A percentile compares a stretch with the other conserved stretches of the same genome.
Evolutionary conservation across 2,888 invertebrate genomes (phyloP).

Genomic region (Lithophane leautieri): DNA sequence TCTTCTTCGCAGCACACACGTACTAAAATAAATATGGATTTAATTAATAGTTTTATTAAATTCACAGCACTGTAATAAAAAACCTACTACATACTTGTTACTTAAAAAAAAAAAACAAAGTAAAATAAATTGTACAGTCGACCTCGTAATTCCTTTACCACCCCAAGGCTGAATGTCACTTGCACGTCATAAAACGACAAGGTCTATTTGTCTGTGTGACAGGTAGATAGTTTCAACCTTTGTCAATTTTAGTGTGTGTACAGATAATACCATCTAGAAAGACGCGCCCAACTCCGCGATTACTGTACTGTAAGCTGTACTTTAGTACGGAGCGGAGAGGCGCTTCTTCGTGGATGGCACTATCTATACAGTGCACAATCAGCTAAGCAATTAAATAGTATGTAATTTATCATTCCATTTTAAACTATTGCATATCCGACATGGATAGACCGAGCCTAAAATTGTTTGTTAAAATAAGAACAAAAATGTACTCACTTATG

Average conservation of each 20-base stretch:
- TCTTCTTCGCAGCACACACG: slow-evolving; percentile 86
- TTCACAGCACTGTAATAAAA: background rate
- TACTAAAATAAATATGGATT: slow-evolving; percentile 70
- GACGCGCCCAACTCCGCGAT: too few species aligned
- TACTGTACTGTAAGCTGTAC: too few species aligned
- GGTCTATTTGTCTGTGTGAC: background rate
- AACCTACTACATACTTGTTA: background rate
- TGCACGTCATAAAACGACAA: background rate
- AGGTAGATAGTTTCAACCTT: too few species aligned
- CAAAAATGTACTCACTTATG: too few species aligned
- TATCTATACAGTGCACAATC: background rate
- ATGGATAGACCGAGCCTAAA: too few species aligned
- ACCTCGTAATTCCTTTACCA: background rate
- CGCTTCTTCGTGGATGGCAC: too few species aligned
- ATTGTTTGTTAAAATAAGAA: too few species aligned
- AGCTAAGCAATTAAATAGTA: too few species aligned
- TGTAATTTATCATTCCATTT: too few species aligned
- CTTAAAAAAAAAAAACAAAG: background rate
- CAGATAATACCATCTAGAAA: too few species aligned
- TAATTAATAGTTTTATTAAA: background rate
- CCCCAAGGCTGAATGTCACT: background rate
- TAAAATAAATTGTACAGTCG: background rate
- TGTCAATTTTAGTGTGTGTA: background rate
- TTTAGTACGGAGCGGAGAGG: too few species aligned
- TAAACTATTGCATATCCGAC: too few species aligned